A percentile compares a stretch with the other conserved stretches of the same genome.
Evolutionary conservation across 2,888 invertebrate genomes (phyloP).

Genomic region (Shargacucullia verbasci): DNA sequence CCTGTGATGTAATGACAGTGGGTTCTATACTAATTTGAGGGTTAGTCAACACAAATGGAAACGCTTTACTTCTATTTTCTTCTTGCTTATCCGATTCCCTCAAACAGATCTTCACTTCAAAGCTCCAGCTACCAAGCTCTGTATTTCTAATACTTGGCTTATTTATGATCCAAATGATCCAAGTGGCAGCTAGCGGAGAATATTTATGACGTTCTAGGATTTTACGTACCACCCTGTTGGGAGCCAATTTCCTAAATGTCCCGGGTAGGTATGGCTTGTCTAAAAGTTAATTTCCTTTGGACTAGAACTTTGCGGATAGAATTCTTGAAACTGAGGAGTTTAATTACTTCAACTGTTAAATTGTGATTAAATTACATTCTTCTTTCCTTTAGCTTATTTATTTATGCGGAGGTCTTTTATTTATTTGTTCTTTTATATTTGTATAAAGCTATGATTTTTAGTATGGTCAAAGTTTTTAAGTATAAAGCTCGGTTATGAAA

Average conservation of each 20-base stretch:
- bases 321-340: constrained; percentile 24
- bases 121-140: too few relatives aligned
- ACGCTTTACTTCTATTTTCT: too few relatives aligned
- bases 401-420: not conserved
- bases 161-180: not conserved
- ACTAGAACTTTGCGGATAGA: constrained; percentile 31
- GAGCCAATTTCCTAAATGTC: constrained; percentile 35
- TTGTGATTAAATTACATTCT: constrained; percentile 20
- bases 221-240: constrained; percentile 1
- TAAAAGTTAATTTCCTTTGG: constrained; percentile 40
- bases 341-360: constrained; percentile 18
- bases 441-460: too few relatives aligned
- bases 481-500: too few relatives aligned
- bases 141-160: not conserved
- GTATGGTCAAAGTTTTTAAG: too few relatives aligned
- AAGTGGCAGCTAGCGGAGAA: not conserved
- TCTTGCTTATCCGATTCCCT: too few relatives aligned
- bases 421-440: not conserved
- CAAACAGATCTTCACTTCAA: too few relatives aligned
- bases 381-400: not conserved
- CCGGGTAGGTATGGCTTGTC: too few relatives aligned
- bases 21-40: too few relatives aligned
- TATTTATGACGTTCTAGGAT: constrained; percentile 19
- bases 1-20: too few relatives aligned
- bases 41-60: too few relatives aligned